Conservation (phyloP, 2,113 vertebrate genomes). For the Spea multiplicata region DNA sequence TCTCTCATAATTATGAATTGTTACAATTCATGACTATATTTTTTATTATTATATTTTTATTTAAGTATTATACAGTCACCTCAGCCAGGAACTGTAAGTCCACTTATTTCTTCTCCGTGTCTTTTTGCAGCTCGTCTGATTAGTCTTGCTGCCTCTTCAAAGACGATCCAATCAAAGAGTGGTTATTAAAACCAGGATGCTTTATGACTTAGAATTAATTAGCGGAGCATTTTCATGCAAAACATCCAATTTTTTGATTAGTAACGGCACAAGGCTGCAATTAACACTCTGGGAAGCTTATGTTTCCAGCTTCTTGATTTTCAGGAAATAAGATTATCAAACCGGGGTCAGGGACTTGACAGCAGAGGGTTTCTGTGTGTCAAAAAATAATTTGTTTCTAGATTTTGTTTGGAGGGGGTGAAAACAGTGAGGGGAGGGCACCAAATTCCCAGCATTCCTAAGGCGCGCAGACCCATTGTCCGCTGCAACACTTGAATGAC, state of each 20-base stretch:
- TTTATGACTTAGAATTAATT: constrained; percentile 84
- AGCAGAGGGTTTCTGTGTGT: constrained; percentile 60
- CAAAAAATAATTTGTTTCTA: constrained; percentile 61
- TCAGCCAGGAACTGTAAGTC: constrained; percentile 58
- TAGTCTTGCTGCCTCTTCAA: constrained; percentile 69
- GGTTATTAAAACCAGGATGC: constrained; percentile 74
- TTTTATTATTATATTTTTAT: neutral
- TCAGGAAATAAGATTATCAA: constrained; percentile 80
- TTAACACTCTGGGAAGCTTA: constrained; percentile 77
- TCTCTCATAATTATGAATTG: no score
- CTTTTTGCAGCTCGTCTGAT: constrained; percentile 61
- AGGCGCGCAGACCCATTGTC: neutral
- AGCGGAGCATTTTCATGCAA: constrained; percentile 81
- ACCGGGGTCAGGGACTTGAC: constrained; percentile 72
- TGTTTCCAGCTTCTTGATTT: constrained; percentile 74
- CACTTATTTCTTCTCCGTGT: constrained; percentile 64
- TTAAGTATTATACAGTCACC: constrained; percentile 52
- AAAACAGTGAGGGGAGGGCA: constrained; percentile 34
- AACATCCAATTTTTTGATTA: constrained; percentile 85
- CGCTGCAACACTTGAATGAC: neutral
- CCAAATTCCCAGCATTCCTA: constrained; percentile 18
- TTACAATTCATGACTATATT: no score
- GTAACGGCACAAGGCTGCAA: constrained; percentile 71
- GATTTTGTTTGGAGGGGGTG: constrained; percentile 60
- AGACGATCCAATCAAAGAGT: constrained; percentile 75